Conservation (phyloP, 2,113 vertebrate species). For the Mandrillus leucophaeus region DNA sequence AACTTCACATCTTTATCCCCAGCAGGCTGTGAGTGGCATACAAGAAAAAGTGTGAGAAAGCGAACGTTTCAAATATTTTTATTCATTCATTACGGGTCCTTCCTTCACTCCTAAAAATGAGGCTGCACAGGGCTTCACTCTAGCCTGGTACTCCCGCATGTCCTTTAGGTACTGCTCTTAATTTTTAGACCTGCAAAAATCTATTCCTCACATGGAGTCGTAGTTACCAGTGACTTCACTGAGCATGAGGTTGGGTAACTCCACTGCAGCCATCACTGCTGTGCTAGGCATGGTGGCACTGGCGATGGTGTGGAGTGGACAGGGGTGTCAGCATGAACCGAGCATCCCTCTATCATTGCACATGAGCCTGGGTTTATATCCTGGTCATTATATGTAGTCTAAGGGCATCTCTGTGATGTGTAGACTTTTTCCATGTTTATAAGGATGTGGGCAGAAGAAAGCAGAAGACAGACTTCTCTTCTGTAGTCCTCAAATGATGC, state of each 20-base stretch:
- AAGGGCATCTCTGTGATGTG: not conserved
- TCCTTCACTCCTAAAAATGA: not conserved
- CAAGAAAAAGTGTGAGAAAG: not conserved
- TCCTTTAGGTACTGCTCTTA: not conserved
- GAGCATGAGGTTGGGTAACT: not conserved
- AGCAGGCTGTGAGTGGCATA: not conserved
- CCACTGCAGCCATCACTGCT: not conserved
- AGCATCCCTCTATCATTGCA: not conserved
- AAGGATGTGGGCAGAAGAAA: not conserved
- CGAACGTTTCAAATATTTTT: not conserved
- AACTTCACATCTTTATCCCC: not conserved
- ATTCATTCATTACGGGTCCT: not conserved
- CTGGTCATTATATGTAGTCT: not conserved
- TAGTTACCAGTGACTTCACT: not conserved
- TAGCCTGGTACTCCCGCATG: not conserved
- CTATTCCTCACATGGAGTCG: not conserved
- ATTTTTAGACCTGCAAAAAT: not conserved
- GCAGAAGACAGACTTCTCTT: not conserved
- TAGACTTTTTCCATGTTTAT: not conserved
- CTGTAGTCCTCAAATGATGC: not conserved
- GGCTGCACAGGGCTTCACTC: not conserved
- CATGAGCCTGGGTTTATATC: not conserved
- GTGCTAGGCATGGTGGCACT: accelerated
- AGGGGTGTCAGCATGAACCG: not conserved
- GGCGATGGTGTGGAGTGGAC: not conserved